phyloP scores from a whole-genome alignment of 2,113 vertebrate genomes.

The Noctilio leporinus region DNA sequence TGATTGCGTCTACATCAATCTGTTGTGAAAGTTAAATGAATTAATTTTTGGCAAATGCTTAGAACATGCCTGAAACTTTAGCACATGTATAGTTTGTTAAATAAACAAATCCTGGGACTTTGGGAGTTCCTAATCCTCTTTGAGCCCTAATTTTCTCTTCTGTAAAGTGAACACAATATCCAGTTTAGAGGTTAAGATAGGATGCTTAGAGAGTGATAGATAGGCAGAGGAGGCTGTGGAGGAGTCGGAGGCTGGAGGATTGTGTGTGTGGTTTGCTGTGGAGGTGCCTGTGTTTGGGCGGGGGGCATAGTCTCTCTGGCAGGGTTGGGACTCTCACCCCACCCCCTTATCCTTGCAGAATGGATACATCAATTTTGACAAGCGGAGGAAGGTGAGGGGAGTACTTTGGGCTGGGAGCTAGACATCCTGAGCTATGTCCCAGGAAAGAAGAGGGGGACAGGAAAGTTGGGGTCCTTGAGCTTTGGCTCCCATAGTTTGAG shows the following conservation, averaged over 20 bases:
- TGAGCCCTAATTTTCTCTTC: neutral
- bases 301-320: neutral
- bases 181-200: neutral
- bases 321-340: neutral
- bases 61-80: neutral
- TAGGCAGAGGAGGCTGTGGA: neutral
- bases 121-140: neutral
- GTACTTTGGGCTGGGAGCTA: neutral
- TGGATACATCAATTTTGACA: constrained; percentile 94
- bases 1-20: too few species aligned
- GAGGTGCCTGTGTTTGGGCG: neutral
- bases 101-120: neutral
- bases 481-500: constrained; percentile 15
- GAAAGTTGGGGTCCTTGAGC: neutral
- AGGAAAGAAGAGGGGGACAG: neutral
- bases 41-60: neutral
- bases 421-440: neutral
- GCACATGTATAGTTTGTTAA: neutral
- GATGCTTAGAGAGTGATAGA: neutral
- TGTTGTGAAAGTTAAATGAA: neutral
- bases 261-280: too few species aligned
- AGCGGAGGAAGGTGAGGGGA: constrained; percentile 86
- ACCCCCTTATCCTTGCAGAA: constrained; percentile 78
- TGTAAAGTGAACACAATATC: neutral
- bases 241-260: neutral